Evolutionary conservation across 2,113 vertebrate species (phyloP), one percentile per base, ranked within the genome.

Genomic region (Pseudorhombus dupliciocellatus): DNA sequence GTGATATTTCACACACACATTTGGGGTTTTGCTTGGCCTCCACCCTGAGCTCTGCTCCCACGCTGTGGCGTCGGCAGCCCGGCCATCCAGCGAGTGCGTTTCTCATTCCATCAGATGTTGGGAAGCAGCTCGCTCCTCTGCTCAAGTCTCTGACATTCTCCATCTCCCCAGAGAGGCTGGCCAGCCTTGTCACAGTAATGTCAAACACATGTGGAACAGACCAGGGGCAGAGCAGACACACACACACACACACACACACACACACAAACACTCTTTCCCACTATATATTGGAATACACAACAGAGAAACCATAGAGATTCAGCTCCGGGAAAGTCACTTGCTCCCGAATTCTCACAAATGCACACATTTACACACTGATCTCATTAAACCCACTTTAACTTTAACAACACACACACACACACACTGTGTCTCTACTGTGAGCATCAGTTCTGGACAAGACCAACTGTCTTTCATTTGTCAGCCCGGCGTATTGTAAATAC

Each of bases 41-140:
- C 77, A 54, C 85, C 84, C 85, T 84, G 69, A 22, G 73, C 87
- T 83, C 77, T 58, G 90, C 89, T 93, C 91, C 91, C 90, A 92
- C 89, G 89, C 88, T 91, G 89, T 88, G 88, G 90, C 77, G 84
- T 88, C 89, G 88, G 90, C 74, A 44, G 79, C 37, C 84, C 81
- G 64, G 81, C 74, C 83, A 82, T 77, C 55, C 70, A 74, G 61
- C 37, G 48, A 86, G 82, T 84, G 84, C 90, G 91, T 92, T 93
- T 93, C 87, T 92, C 91, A 90, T 94, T 92, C 89, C 87, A 84
- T 92, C 93, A 94, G 91, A 94, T 94, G 93, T 93, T 94, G 91
- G 89, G 90, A 90, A 91, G 89, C 91, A 80, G 89, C 85, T 87
- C 69, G 37, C 73, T 84, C 90, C 86, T 89, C 86, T 50, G 72